A percentile compares a stretch with the other conserved stretches of the same genome.
Conservation (phyloP, 2,797 vertebrate species). For the Molossus molossus region DNA sequence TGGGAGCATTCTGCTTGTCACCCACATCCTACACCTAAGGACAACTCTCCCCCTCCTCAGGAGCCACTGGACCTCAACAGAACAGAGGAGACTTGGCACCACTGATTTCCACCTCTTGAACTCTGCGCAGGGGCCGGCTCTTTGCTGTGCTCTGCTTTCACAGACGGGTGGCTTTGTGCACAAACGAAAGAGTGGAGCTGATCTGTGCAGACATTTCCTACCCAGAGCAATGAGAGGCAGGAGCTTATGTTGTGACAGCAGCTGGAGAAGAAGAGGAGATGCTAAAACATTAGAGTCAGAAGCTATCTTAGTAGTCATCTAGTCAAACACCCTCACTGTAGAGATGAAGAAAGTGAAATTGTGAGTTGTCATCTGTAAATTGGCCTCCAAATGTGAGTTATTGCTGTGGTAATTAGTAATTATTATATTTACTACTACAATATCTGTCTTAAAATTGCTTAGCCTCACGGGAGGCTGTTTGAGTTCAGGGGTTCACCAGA, state of each 20-base stretch:
- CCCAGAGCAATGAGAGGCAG: neutral
- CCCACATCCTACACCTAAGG: neutral
- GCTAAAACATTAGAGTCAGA: neutral
- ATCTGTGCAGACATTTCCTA: neutral
- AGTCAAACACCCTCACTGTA: neutral
- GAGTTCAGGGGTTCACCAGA: neutral
- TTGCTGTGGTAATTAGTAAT: neutral
- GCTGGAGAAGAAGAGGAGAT: neutral
- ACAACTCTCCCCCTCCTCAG: neutral
- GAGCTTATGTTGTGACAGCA: neutral
- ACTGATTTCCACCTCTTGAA: neutral
- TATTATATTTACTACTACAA: neutral
- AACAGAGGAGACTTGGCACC: neutral
- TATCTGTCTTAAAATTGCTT: neutral
- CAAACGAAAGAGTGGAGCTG: neutral
- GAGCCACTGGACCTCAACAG: neutral
- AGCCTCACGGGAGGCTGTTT: neutral
- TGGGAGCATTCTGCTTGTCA: neutral
- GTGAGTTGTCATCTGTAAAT: neutral
- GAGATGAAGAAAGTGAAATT: neutral
- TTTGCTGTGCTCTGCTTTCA: constrained; percentile 1
- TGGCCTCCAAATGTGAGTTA: neutral
- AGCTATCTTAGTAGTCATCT: neutral
- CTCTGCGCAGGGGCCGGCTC: neutral
- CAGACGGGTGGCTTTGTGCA: neutral